phyloP scores from a whole-genome alignment of 2,797 vertebrate genomes.

The Pangasius djambal region DNA sequence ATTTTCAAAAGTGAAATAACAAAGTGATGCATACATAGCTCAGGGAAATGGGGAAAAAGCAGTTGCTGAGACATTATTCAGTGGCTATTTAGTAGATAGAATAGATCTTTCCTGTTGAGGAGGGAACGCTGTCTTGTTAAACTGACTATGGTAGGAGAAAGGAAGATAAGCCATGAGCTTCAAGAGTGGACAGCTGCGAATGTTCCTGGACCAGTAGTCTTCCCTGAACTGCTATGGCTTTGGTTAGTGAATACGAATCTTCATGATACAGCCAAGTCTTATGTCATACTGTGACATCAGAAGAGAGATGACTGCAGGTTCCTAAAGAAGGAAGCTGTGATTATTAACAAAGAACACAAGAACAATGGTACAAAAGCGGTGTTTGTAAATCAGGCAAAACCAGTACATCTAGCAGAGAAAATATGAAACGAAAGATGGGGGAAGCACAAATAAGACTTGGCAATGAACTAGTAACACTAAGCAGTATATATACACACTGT shows the following conservation, averaged over 20 bases:
- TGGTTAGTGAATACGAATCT: neutral
- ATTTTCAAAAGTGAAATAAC: neutral
- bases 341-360: constrained; percentile 9
- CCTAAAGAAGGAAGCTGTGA: neutral
- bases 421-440: neutral
- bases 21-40: neutral
- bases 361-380: neutral
- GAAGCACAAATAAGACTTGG: neutral
- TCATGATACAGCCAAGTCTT: neutral
- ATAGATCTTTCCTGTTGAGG: neutral
- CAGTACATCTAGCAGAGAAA: neutral
- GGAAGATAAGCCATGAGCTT: neutral
- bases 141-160: neutral
- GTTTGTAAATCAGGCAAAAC: neutral
- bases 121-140: neutral
- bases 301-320: neutral
- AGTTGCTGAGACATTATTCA: neutral
- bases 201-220: neutral
- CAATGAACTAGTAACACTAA: neutral
- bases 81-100: neutral
- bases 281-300: neutral
- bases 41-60: neutral
- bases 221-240: neutral
- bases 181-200: neutral
- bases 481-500: neutral